Evolutionary conservation across 2,797 vertebrate species (phyloP), one percentile per base, ranked within the genome.

Genomic region (Sebastes jordani): DNA sequence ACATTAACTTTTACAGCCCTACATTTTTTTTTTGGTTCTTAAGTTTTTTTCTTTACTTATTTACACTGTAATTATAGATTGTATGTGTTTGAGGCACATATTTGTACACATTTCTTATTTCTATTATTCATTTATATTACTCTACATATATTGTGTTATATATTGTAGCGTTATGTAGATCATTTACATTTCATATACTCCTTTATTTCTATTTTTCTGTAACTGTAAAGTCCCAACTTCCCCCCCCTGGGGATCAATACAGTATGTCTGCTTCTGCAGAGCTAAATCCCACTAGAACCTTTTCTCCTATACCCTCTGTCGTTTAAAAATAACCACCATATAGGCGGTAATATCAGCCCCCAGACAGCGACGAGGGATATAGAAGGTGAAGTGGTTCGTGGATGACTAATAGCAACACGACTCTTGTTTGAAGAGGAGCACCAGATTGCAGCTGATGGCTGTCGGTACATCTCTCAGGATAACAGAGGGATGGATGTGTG

Each of bases 241-340:
- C 16, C 42, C 11, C 14, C 6, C 20, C 8, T 10, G 20, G n/a
- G 20, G 49, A 54, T 54, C 49, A 54, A 22, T 54, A 54, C 22
- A 54, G 49, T 54, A 54, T 54, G n/a, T 54, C 20, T n/a, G n/a
- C 18, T 54, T 54, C 49, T 54, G 9, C n/a, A 54, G 49, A 54
- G 49, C 49, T n/a, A 22, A 56, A 63, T 22, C 25, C 29, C 34
- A 68, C 52, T 61, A 38, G 18, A 82, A 55, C 22, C 22, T 60
- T 32, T 49, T 69, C 27, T 54, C 30, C 42, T 30, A 8, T 54
- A 65, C 14, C 13, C 6, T 56, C 7, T 74, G 32, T 34, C 14
- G 7, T 71, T 63, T 82, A 62, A 73, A 84, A 78, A 84, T 70
- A 78, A 69, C 16, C 38, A n/a, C 11, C 29, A 55, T 22, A 70